Conservation (phyloP, 37 sponge, comb jelly and placozoan genomes). For the Dysidea cf. avara region DNA sequence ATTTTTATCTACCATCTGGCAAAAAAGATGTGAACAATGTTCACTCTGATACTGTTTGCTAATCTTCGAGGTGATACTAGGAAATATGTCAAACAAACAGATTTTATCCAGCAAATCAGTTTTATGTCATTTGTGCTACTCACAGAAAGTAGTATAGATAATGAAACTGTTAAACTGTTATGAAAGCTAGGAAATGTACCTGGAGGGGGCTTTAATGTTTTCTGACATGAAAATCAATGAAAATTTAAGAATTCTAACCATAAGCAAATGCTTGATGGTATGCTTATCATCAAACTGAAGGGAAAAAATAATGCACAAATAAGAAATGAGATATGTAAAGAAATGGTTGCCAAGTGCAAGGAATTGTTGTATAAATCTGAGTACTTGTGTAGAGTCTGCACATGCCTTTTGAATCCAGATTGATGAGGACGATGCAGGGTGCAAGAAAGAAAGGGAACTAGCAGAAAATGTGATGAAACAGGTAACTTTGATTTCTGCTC, state of each 20-base stretch:
- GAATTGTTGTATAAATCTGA: too few relatives aligned
- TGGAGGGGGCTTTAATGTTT: slow-evolving; percentile 3
- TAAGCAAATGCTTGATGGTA: neutral
- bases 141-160: neutral
- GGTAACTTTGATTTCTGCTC: neutral
- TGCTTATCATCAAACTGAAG: too few relatives aligned
- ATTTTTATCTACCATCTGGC: slow-evolving; percentile 22
- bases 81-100: slow-evolving; percentile 3
- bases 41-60: slow-evolving; percentile 22
- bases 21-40: neutral
- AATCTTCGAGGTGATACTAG: slow-evolving; percentile 35
- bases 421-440: slow-evolving; percentile 12
- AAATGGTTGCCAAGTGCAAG: too few relatives aligned
- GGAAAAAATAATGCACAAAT: neutral
- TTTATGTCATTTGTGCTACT: slow-evolving; percentile 16
- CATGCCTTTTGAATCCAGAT: slow-evolving; percentile 4
- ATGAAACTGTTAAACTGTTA: neutral
- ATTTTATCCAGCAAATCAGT: slow-evolving; percentile 10
- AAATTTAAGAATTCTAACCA: neutral
- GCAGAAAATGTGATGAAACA: neutral
- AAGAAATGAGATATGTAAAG: neutral
- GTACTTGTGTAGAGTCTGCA: neutral
- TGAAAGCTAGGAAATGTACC: neutral
- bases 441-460: neutral
- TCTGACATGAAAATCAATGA: too few relatives aligned